Evolutionary conservation across 1,140 invertebrate species (phyloP).

Genomic region (Anastatus disparis): DNA sequence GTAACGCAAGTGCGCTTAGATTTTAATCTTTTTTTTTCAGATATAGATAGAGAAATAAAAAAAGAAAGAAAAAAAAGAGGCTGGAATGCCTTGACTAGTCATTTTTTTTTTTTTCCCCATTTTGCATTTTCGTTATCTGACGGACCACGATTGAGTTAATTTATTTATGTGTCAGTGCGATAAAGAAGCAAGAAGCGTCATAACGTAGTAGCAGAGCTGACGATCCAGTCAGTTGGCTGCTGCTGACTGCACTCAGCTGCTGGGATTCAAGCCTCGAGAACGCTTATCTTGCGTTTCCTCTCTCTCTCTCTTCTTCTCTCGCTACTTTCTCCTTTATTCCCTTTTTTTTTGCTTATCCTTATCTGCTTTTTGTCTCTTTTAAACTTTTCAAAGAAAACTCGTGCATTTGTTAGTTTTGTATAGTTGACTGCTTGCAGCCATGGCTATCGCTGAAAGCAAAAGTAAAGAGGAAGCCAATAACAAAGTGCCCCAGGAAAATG

Average conservation of each 20-base stretch:
- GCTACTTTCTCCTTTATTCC: too few species aligned
- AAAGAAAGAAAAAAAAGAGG: too few species aligned
- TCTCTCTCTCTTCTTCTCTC: not conserved
- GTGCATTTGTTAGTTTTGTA: slow-evolving; percentile 20
- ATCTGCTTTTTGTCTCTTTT: not conserved
- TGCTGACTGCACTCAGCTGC: not conserved
- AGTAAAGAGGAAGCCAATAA: slow-evolving; percentile 47
- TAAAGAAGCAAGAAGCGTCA: slow-evolving; percentile 8
- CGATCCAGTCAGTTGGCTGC: not conserved
- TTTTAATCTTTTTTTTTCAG: too few species aligned
- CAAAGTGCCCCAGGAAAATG: slow-evolving; percentile 50
- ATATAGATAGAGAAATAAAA: too few species aligned
- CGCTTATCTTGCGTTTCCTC: not conserved
- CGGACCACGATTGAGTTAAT: slow-evolving; percentile 7
- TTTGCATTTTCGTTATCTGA: not conserved
- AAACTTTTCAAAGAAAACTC: not conserved
- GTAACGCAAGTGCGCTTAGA: too few species aligned
- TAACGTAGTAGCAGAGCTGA: not conserved
- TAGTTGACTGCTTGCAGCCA: slow-evolving; percentile 53
- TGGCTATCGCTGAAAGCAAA: slow-evolving; percentile 56
- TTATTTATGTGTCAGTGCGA: slow-evolving; percentile 23
- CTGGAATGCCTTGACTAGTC: too few species aligned
- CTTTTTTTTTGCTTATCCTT: too few species aligned
- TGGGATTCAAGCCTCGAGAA: too few species aligned
- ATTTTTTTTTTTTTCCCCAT: too few species aligned